Percentiles rank a stretch among this genome's conserved stretches.
Evolutionary conservation across 2,888 invertebrate genomes (phyloP).

Genomic region (Drosophila lacicola): DNA sequence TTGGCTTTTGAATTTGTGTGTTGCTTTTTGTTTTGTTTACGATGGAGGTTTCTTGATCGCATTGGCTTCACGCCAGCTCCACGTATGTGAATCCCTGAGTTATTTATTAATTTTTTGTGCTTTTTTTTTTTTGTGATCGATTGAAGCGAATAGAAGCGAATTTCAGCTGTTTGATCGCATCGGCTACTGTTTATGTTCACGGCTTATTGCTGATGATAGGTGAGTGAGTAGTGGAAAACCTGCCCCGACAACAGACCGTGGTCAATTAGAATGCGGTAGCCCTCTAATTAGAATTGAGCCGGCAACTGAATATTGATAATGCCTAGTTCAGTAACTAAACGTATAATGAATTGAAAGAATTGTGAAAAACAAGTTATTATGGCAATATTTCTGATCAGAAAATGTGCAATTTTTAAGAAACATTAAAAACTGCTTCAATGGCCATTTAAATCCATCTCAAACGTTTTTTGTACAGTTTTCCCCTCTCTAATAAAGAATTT

Average conservation of each 20-base stretch:
- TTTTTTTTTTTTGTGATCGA: conserved; percentile 30
- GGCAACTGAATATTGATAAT: conserved; percentile 17
- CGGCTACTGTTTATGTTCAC: conserved; percentile 75
- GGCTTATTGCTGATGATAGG: conserved; percentile 64
- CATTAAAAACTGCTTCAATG: not conserved
- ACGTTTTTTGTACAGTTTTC: no score
- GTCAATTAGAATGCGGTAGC: conserved; percentile 37
- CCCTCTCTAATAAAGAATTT: no score
- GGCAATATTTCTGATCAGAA: not conserved
- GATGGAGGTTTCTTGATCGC: conserved; percentile 63
- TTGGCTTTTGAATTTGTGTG: conserved; percentile 67
- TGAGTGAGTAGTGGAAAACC: conserved; percentile 22
- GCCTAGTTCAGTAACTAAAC: conserved; percentile 1
- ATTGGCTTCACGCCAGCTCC: conserved; percentile 68
- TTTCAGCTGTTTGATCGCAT: conserved; percentile 61
- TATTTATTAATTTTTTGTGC: conserved; percentile 21
- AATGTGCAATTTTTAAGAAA: not conserved
- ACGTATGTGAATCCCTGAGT: conserved; percentile 5
- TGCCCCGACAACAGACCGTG: conserved; percentile 21
- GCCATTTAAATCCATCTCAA: no score
- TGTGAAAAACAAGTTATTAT: not conserved
- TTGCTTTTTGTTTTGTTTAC: conserved; percentile 20
- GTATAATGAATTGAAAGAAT: not conserved
- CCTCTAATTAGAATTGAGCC: conserved; percentile 52
- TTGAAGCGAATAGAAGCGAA: conserved; percentile 50